These are phyloP conservation scores for Portevinia maculata DNA, from an alignment of 2,888 invertebrate species.

Conservation along the genomic window DNA sequence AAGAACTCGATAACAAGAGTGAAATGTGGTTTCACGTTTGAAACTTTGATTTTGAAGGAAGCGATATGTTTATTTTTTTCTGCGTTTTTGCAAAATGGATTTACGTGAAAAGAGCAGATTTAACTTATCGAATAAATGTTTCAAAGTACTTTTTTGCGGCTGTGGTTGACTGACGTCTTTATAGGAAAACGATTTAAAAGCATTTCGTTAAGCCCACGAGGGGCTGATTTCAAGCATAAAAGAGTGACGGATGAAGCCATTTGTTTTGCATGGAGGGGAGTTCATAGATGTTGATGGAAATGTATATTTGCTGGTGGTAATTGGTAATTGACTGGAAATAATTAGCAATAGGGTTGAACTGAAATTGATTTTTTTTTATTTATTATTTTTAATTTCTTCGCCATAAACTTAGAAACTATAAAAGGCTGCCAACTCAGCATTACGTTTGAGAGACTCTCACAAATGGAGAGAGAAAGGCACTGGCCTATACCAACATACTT, in stretches of 20 bases:
- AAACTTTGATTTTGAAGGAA: slow-evolving; percentile 70
- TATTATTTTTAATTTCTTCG: no score
- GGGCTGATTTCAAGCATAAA: slow-evolving; percentile 22
- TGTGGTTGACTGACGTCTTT: slow-evolving; percentile 41
- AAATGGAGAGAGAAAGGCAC: no score
- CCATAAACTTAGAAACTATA: no score
- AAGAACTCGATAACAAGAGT: slow-evolving; percentile 63
- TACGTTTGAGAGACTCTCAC: no score
- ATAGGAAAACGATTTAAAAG: slow-evolving; percentile 43
- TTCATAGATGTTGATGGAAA: no score
- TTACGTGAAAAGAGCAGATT: slow-evolving; percentile 61
- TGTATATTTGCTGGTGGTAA: no score
- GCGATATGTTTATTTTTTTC: slow-evolving; percentile 2
- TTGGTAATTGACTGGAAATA: no score
- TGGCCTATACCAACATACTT: no score
- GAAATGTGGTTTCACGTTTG: slow-evolving; percentile 71
- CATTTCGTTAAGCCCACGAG: slow-evolving; percentile 34
- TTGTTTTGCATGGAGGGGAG: neutral
- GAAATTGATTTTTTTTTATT: no score
- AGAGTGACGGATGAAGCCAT: neutral
- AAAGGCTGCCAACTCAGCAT: no score
- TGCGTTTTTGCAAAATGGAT: slow-evolving; percentile 54
- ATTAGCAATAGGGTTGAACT: no score
- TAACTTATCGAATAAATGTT: slow-evolving; percentile 68
- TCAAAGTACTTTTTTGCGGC: slow-evolving; percentile 42